These are phyloP conservation scores for Laspeyria flexula DNA, from an alignment of 2,888 invertebrate species.

Conservation along the genomic window DNA sequence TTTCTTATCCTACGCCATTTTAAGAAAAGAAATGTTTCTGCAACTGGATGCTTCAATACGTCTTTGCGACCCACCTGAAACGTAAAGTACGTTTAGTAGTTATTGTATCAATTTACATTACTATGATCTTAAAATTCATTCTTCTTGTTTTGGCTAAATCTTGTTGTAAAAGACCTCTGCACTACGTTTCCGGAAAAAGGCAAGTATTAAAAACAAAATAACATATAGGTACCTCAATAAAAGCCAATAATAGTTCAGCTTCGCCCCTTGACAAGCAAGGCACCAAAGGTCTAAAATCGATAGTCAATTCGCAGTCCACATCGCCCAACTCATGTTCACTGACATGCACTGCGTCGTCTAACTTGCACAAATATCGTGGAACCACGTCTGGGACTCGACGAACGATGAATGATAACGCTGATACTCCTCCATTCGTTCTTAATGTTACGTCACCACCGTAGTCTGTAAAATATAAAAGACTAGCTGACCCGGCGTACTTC, in stretches of 20 bases:
- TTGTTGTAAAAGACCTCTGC: too few species aligned
- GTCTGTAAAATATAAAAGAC: slow-evolving; percentile 71
- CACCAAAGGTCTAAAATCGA: slow-evolving; percentile 86
- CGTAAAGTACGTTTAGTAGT: not conserved
- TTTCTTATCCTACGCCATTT: slow-evolving; percentile 94
- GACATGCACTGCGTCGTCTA: slow-evolving; percentile 91
- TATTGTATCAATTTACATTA: too few species aligned
- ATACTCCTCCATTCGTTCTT: slow-evolving; percentile 92
- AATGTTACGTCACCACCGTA: slow-evolving; percentile 93
- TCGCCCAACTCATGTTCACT: slow-evolving; percentile 95
- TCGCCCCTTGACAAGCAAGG: slow-evolving; percentile 88
- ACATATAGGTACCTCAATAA: slow-evolving; percentile 90
- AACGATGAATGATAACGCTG: slow-evolving; percentile 92
- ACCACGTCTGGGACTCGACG: slow-evolving; percentile 94
- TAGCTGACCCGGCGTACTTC: too few species aligned
- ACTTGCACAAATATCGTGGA: slow-evolving; percentile 89
- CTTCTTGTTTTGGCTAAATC: too few species aligned
- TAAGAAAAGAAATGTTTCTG: slow-evolving; percentile 93
- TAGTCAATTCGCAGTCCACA: slow-evolving; percentile 92
- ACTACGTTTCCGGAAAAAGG: too few species aligned
- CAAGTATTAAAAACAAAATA: too few species aligned
- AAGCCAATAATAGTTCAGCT: slow-evolving; percentile 89
- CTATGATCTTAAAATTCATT: too few species aligned
- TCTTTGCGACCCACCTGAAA: slow-evolving; percentile 90
- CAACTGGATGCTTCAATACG: slow-evolving; percentile 93